These are phyloP conservation scores for Cassiopea andromeda DNA, from an alignment of 30 jellyfish, hydroid and myxozoan genomes.

Conservation along the genomic window DNA sequence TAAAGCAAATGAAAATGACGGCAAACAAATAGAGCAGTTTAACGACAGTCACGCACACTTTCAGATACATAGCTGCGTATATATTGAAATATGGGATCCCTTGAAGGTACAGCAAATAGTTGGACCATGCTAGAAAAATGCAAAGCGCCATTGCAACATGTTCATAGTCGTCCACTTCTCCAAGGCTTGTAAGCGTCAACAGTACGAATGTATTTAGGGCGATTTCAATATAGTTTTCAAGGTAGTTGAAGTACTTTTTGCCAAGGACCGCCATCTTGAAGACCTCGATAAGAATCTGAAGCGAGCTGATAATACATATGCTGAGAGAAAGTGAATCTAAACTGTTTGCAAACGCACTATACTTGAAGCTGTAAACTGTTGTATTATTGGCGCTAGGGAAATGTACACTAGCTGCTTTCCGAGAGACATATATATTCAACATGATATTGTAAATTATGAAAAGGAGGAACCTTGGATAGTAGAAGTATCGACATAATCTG, in stretches of 20 bases:
- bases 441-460: constrained; percentile 1
- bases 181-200: background rate
- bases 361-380: background rate
- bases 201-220: background rate
- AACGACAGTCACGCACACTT: constrained; percentile 13
- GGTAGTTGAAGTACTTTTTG: constrained; percentile 6
- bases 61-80: constrained; percentile 13
- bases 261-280: background rate
- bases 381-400: background rate
- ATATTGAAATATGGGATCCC: background rate
- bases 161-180: background rate
- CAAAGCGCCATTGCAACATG: background rate
- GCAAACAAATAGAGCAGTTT: constrained; percentile 11
- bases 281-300: constrained; percentile 6
- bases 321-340: background rate
- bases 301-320: background rate
- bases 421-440: background rate
- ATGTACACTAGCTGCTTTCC: background rate
- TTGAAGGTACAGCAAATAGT: constrained; percentile 27
- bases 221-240: constrained; percentile 1
- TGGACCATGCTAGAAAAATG: constrained; percentile 29
- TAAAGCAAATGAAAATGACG: background rate
- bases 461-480: constrained; percentile 8
- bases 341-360: background rate
- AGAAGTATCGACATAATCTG: constrained; percentile 18